Percentiles rank a stretch among this genome's conserved stretches.
phyloP scores from a whole-genome alignment of 2,888 invertebrate species.

The Chrysolina americana region DNA sequence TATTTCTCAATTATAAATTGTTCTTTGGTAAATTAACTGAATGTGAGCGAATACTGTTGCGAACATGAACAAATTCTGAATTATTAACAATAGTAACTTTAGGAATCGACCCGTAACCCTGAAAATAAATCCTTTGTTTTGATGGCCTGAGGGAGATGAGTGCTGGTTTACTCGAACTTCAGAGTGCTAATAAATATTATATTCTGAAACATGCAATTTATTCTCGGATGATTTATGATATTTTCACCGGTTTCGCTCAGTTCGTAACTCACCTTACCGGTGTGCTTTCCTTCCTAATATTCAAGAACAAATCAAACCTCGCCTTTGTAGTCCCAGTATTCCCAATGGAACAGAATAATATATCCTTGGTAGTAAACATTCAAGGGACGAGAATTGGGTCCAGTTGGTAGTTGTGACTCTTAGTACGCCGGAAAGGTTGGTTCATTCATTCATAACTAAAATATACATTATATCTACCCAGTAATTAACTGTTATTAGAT shows the following conservation, averaged over 20 bases:
- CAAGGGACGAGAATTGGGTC: not conserved
- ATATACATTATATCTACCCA: too few relatives aligned
- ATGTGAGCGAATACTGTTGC: not conserved
- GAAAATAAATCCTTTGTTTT: not conserved
- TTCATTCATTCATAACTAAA: too few relatives aligned
- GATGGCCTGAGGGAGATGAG: not conserved
- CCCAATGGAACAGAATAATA: not conserved
- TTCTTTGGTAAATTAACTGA: not conserved
- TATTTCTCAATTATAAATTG: too few relatives aligned
- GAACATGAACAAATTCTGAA: not conserved
- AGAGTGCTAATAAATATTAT: slow-evolving; percentile 4
- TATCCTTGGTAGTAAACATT: not conserved
- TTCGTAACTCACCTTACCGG: not conserved
- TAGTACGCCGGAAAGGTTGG: not conserved
- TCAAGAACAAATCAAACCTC: not conserved
- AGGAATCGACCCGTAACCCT: not conserved
- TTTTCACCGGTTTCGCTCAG: not conserved
- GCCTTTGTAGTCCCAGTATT: not conserved
- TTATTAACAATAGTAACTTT: not conserved
- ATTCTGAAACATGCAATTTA: not conserved
- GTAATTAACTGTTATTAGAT: too few relatives aligned
- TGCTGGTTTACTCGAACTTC: not conserved
- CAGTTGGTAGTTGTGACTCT: not conserved
- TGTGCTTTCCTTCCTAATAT: not conserved
- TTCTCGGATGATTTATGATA: not conserved